Conservation (phyloP, 2,113 vertebrate species). For the Mormyrus iriodes region DNA sequence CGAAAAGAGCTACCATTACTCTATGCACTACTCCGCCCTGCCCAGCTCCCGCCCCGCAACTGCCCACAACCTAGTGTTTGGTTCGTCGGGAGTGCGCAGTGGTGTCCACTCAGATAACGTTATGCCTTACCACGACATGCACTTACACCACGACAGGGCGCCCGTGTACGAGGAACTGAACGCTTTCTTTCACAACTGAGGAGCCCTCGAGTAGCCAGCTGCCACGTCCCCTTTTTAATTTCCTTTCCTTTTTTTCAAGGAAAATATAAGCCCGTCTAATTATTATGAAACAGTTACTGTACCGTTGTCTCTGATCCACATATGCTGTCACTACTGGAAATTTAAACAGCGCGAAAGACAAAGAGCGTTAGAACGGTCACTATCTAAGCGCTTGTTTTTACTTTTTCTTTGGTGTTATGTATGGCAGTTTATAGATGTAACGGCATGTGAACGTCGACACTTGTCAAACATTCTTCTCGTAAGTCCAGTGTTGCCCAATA, state of each 20-base stretch:
- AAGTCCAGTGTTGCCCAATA: conserved; percentile 21
- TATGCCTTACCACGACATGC: conserved; percentile 87
- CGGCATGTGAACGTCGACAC: neutral
- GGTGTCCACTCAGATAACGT: conserved; percentile 86
- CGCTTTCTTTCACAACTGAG: conserved; percentile 89
- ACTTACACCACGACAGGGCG: conserved; percentile 82
- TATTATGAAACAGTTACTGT: neutral
- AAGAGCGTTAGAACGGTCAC: neutral
- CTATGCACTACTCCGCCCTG: conserved; percentile 92
- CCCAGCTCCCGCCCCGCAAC: conserved; percentile 70
- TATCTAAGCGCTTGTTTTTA: neutral
- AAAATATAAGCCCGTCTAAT: conserved; percentile 30
- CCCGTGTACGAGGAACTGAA: conserved; percentile 89
- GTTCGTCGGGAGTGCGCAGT: conserved; percentile 73
- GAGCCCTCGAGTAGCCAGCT: neutral
- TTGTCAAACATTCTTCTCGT: conserved; percentile 11
- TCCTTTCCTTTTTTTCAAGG: conserved; percentile 33
- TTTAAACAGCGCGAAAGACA: neutral
- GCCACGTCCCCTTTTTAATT: neutral
- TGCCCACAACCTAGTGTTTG: conserved; percentile 77
- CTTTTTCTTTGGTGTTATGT: conserved; percentile 17
- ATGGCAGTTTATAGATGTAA: conserved; percentile 11
- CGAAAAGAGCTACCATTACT: conserved; percentile 89
- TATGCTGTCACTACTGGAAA: neutral
- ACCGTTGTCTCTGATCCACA: neutral